Percentiles rank a stretch among this genome's conserved stretches.
These are phyloP conservation scores for Drosophila bocqueti DNA, from an alignment of 1,140 invertebrate genomes.

Conservation along the genomic window DNA sequence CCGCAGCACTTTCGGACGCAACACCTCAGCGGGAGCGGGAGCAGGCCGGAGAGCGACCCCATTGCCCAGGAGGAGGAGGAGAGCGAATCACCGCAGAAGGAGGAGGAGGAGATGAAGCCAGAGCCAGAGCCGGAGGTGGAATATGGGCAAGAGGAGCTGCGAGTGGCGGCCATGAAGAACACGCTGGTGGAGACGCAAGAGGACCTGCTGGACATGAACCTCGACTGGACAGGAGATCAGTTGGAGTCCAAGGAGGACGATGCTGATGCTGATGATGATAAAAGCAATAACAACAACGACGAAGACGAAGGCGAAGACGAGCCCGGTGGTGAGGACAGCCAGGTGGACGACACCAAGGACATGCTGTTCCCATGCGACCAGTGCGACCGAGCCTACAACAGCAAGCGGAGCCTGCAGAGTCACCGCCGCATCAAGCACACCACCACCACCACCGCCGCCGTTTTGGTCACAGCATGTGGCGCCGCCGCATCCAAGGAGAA, in stretches of 20 bases:
- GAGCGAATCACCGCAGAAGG: background rate
- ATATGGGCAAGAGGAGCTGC: background rate
- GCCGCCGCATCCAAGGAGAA: background rate
- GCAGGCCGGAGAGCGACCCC: conserved; percentile 49
- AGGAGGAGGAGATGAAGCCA: conserved; percentile 24
- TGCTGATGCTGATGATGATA: conserved; percentile 15
- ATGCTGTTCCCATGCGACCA: conserved; percentile 73
- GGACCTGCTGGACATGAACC: conserved; percentile 25
- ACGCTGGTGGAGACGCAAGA: conserved; percentile 25
- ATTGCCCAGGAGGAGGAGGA: conserved; percentile 47
- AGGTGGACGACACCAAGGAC: conserved; percentile 42
- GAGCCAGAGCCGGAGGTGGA: conserved; percentile 16
- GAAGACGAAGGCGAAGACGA: conserved; percentile 4
- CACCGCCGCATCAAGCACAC: conserved; percentile 67
- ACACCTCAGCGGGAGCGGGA: conserved; percentile 31
- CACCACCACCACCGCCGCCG: background rate
- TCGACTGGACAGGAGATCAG: conserved; percentile 18
- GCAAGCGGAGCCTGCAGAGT: conserved; percentile 69
- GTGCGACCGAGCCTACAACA: conserved; percentile 69
- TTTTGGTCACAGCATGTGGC: background rate
- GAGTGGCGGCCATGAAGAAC: conserved; percentile 32
- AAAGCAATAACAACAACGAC: background rate
- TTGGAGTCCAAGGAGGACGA: conserved; percentile 1
- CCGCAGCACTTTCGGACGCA: conserved; percentile 60
- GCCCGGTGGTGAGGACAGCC: background rate